These are phyloP conservation scores for Oceanodroma leucorhoa DNA, from an alignment of 2,797 vertebrate genomes.

Conservation along the genomic window DNA sequence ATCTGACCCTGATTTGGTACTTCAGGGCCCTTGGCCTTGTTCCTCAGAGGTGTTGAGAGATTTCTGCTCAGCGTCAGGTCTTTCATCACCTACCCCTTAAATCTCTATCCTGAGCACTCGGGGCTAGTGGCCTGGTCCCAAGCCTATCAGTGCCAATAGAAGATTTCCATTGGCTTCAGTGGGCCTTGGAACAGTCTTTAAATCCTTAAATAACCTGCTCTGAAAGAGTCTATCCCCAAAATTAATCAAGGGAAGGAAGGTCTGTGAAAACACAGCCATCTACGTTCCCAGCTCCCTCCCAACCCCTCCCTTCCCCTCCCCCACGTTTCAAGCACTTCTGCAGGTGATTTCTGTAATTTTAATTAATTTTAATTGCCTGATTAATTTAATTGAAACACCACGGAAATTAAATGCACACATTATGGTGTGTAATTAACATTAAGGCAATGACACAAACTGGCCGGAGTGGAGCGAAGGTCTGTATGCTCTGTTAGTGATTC, in stretches of 20 bases:
- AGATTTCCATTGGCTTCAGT: conserved; percentile 32
- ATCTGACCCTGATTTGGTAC: neutral
- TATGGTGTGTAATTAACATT: conserved; percentile 61
- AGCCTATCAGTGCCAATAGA: neutral
- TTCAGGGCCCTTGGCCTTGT: neutral
- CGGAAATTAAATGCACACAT: conserved; percentile 66
- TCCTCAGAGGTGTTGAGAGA: neutral
- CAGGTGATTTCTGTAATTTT: conserved; percentile 68
- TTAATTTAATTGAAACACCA: conserved; percentile 75
- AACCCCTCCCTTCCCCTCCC: conserved; percentile 58
- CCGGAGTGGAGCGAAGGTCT: conserved; percentile 41
- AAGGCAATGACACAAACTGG: conserved; percentile 56
- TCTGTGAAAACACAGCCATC: conserved; percentile 63
- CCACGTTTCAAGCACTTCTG: conserved; percentile 39
- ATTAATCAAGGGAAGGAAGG: conserved; percentile 57
- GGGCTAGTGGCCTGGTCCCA: conserved; percentile 19
- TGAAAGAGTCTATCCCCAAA: conserved; percentile 47
- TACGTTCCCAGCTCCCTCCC: conserved; percentile 66
- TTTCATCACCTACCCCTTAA: neutral
- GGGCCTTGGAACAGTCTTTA: neutral
- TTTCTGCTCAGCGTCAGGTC: neutral
- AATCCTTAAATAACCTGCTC: conserved; percentile 64
- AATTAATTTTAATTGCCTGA: conserved; percentile 75
- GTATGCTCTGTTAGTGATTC: conserved; percentile 26
- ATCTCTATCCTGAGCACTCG: neutral